These are phyloP conservation scores for Catajapyx aquilonaris DNA, from an alignment of 1,140 invertebrate species.

Conservation along the genomic window DNA sequence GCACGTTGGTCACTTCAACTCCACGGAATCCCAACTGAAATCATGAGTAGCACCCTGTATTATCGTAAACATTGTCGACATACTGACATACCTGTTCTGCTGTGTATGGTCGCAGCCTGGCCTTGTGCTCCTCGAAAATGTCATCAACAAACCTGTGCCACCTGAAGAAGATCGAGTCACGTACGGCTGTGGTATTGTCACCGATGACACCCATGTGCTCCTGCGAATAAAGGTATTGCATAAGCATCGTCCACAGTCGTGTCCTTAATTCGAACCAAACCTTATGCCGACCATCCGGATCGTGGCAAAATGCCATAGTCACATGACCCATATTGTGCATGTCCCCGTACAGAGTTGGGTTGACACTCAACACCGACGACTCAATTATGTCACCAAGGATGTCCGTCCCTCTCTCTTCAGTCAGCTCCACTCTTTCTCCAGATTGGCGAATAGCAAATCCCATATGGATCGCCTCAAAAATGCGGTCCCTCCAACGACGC, in stretches of 20 bases:
- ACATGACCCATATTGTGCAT: conserved; percentile 13
- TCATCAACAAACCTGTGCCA: conserved; percentile 21
- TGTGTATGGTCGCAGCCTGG: conserved; percentile 17
- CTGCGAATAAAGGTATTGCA: too few relatives aligned
- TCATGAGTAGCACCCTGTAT: too few relatives aligned
- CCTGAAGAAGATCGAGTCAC: conserved; percentile 25
- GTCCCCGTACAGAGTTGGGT: conserved; percentile 12
- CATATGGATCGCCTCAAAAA: conserved; percentile 47
- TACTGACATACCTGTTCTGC: conserved; percentile 23
- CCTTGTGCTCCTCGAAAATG: conserved; percentile 22
- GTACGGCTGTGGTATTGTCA: conserved; percentile 49
- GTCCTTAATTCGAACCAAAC: conserved; percentile 2
- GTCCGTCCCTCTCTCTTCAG: too few relatives aligned
- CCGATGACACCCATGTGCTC: conserved; percentile 33
- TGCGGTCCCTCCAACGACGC: conserved; percentile 49
- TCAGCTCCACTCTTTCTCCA: too few relatives aligned
- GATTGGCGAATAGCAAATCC: conserved; percentile 33
- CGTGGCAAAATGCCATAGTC: conserved; percentile 11
- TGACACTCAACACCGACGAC: conserved; percentile 10
- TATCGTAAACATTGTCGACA: too few relatives aligned
- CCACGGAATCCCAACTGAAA: conserved; percentile 37
- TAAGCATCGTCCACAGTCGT: neutral
- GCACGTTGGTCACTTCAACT: conserved; percentile 30
- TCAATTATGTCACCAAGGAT: conserved; percentile 14
- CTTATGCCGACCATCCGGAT: conserved; percentile 11